Conservation (phyloP, 2,797 vertebrate species). For the Cryptoprocta ferox region DNA sequence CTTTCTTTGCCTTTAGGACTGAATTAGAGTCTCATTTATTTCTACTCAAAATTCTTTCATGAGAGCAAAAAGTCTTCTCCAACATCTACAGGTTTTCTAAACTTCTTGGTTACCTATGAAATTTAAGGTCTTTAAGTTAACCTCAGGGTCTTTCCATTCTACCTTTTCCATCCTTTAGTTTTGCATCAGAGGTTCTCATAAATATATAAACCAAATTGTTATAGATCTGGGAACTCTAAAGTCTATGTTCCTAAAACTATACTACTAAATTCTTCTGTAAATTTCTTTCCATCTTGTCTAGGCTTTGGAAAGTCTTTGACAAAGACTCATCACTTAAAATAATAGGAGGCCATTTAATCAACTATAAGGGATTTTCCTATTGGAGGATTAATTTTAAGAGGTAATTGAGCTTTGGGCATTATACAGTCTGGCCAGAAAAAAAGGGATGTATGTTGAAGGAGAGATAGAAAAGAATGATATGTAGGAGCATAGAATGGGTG, state of each 20-base stretch:
- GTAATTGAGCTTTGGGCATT: neutral
- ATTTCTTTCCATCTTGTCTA: neutral
- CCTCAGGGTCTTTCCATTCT: neutral
- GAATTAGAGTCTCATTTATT: neutral
- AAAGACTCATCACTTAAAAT: neutral
- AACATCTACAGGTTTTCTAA: neutral
- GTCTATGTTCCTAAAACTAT: neutral
- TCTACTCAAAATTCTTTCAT: neutral
- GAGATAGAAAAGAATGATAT: neutral
- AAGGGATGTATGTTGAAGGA: neutral
- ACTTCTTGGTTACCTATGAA: neutral
- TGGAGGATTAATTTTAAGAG: neutral
- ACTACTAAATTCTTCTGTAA: neutral
- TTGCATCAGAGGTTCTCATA: neutral
- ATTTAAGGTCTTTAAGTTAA: neutral
- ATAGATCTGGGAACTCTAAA: neutral
- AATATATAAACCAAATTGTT: neutral
- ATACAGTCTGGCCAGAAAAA: neutral
- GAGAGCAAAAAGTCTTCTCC: neutral
- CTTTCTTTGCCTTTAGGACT: neutral
- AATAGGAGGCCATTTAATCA: neutral
- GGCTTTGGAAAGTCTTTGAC: neutral
- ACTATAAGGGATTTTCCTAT: neutral
- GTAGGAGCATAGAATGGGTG: neutral
- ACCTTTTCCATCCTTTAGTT: neutral